phyloP scores from a whole-genome alignment of 2,113 vertebrate genomes.

The Athene noctua region DNA sequence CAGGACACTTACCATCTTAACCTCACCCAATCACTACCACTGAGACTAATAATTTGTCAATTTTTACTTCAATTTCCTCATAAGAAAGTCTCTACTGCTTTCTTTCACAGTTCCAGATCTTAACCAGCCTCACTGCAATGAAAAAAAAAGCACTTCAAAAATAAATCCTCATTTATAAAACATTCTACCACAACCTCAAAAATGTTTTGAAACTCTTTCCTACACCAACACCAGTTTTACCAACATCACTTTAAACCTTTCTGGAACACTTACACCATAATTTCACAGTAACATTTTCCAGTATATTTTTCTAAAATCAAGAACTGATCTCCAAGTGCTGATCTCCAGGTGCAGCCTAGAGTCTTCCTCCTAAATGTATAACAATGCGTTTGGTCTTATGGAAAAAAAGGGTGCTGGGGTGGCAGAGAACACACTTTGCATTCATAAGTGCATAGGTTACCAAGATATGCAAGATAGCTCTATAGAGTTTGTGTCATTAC shows the following conservation, averaged over 20 bases:
- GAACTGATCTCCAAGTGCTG: not conserved
- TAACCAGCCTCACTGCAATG: not conserved
- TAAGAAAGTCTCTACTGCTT: not conserved
- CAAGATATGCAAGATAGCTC: not conserved
- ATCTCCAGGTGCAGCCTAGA: not conserved
- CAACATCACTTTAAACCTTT: not conserved
- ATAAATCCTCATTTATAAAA: not conserved
- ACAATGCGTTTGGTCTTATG: accelerated
- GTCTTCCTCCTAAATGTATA: not conserved
- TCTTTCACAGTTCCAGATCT: not conserved
- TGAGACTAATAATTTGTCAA: not conserved
- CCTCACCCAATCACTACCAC: not conserved
- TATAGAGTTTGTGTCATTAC: not conserved
- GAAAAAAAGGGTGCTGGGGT: not conserved
- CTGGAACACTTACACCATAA: not conserved
- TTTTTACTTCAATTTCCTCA: not conserved
- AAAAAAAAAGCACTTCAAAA: not conserved
- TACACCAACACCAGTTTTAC: not conserved
- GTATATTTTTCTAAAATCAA: not conserved
- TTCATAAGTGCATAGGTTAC: not conserved
- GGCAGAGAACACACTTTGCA: not conserved
- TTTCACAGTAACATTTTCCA: not conserved
- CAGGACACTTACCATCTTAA: not conserved
- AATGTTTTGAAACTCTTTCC: not conserved
- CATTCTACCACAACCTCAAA: not conserved